These are phyloP conservation scores for Hypena proboscidalis DNA, from an alignment of 2,888 invertebrate genomes.

Conservation along the genomic window DNA sequence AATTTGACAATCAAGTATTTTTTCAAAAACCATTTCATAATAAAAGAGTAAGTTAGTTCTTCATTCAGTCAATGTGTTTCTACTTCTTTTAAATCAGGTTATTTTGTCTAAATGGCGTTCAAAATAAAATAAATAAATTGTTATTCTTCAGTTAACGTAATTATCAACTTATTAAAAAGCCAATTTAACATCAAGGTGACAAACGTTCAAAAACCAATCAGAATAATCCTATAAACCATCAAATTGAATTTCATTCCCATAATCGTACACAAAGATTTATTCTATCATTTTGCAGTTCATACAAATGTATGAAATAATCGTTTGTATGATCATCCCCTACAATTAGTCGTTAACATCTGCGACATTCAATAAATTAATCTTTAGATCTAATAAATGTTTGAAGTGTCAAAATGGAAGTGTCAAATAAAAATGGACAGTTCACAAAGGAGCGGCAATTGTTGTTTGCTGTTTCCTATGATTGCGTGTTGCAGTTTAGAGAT, in stretches of 20 bases:
- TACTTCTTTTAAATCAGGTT: too few relatives aligned
- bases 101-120: too few relatives aligned
- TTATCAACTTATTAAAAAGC: not conserved
- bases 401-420: slow-evolving; percentile 25
- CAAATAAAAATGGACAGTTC: slow-evolving; percentile 26
- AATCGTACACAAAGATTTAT: slow-evolving; percentile 4
- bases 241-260: slow-evolving; percentile 11
- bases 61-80: too few relatives aligned
- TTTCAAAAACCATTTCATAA: too few relatives aligned
- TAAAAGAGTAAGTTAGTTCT: too few relatives aligned
- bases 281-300: slow-evolving; percentile 3
- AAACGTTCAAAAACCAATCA: slow-evolving; percentile 1
- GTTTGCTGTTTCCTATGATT: slow-evolving; percentile 30
- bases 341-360: slow-evolving; percentile 33
- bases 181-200: not conserved
- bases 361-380: slow-evolving; percentile 42
- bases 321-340: slow-evolving; percentile 26
- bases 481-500: slow-evolving; percentile 12
- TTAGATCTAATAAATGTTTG: slow-evolving; percentile 34
- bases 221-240: slow-evolving; percentile 7
- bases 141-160: too few relatives aligned
- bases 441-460: slow-evolving; percentile 37
- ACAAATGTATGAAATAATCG: slow-evolving; percentile 14
- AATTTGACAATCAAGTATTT: too few relatives aligned
- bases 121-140: too few relatives aligned